phyloP scores from a whole-genome alignment of 1,140 invertebrate species.

The Doryteuthis pealeii region DNA sequence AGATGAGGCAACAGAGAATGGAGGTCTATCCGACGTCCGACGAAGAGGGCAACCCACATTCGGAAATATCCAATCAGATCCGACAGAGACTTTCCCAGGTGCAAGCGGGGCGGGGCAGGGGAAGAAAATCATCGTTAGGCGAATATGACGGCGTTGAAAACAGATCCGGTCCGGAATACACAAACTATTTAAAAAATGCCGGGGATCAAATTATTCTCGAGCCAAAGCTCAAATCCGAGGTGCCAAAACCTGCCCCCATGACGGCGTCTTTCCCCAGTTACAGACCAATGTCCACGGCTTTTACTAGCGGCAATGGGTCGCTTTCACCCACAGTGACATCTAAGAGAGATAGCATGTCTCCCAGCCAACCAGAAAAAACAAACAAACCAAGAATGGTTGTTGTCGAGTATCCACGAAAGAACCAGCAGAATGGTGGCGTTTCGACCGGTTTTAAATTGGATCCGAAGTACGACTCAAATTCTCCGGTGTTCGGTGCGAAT shows the following conservation, averaged over 20 bases:
- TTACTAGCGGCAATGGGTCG: not conserved
- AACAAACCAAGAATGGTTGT: not conserved
- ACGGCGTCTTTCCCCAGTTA: not conserved
- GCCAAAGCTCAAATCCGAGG: not conserved
- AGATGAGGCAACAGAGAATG: constrained; percentile 46
- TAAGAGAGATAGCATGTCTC: not conserved
- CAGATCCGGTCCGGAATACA: not conserved
- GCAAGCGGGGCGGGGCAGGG: not conserved
- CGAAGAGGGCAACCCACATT: constrained; percentile 48
- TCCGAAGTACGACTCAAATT: not conserved
- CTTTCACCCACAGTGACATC: not conserved
- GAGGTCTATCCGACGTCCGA: constrained; percentile 50
- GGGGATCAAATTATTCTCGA: not conserved
- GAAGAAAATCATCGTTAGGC: not conserved
- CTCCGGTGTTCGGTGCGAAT: not conserved
- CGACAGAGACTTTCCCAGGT: constrained; percentile 2
- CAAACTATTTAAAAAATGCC: constrained; percentile 4
- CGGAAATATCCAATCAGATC: constrained; percentile 13
- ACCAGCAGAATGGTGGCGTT: not conserved
- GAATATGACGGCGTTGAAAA: not conserved
- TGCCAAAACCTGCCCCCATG: not conserved
- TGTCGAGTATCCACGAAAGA: not conserved
- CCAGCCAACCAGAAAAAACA: not conserved
- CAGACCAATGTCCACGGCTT: not conserved
- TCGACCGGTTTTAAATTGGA: not conserved